Percentiles rank a stretch among this genome's conserved stretches.
Evolutionary conservation across 2,113 vertebrate genomes (phyloP).

Genomic region (Vulpes vulpes): DNA sequence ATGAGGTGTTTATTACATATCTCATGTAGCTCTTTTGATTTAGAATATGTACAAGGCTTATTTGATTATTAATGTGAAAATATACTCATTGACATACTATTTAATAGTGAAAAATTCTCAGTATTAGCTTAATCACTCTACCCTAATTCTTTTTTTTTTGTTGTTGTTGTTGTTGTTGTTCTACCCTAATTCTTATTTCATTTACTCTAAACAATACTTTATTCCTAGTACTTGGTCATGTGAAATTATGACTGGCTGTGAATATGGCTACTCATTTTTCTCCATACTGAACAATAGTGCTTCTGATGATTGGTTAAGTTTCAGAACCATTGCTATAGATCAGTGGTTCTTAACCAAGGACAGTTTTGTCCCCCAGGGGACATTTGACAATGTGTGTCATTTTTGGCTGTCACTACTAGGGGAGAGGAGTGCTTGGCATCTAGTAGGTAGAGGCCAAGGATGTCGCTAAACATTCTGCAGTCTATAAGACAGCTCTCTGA

Average conservation of each 20-base stretch:
- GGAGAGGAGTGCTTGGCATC: not conserved
- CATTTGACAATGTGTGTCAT: not conserved
- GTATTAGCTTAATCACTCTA: conserved; percentile 17
- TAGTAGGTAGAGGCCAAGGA: not conserved
- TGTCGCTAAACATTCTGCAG: not conserved
- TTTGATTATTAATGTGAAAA: conserved; percentile 59
- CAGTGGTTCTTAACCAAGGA: conserved; percentile 6
- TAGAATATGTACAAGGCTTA: not conserved
- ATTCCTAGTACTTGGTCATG: conserved; percentile 1
- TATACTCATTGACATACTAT: not conserved
- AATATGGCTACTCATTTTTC: conserved; percentile 17
- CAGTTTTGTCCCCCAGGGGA: not conserved
- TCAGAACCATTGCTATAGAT: conserved; percentile 25
- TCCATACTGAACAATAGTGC: not conserved
- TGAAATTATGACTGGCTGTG: conserved; percentile 1
- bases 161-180: too few relatives aligned
- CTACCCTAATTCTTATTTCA: conserved; percentile 37
- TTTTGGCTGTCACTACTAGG: conserved; percentile 19
- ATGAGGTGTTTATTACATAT: not conserved
- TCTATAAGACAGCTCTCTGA: not conserved
- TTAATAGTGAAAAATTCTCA: conserved; percentile 32
- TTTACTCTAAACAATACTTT: conserved; percentile 31
- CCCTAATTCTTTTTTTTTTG: conserved; percentile 56
- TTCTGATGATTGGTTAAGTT: not conserved
- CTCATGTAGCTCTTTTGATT: conserved; percentile 16